Percentiles rank a stretch among this genome's conserved stretches.
These are phyloP conservation scores for Neodon shergylaensis DNA, from an alignment of 2,113 vertebrate species.

Conservation along the genomic window DNA sequence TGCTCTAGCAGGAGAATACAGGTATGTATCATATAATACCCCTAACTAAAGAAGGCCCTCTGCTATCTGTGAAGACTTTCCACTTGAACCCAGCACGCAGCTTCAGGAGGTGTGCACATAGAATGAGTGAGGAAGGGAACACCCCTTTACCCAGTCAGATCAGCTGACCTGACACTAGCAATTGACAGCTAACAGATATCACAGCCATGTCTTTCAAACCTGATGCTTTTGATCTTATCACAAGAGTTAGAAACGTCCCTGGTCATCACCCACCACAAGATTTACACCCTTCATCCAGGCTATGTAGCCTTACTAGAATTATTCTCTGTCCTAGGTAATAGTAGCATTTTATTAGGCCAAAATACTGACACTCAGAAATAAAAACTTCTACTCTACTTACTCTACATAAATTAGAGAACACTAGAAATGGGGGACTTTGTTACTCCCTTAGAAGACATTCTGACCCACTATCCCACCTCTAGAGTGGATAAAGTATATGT, in stretches of 20 bases:
- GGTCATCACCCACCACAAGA: background rate
- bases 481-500: background rate
- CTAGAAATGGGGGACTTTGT: background rate
- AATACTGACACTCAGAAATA: background rate
- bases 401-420: background rate
- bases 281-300: background rate
- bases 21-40: background rate
- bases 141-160: background rate
- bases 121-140: background rate
- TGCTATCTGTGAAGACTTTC: background rate
- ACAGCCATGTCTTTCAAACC: background rate
- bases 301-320: background rate
- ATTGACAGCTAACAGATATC: background rate
- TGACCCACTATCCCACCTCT: background rate
- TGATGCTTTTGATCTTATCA: slow-evolving; percentile 15
- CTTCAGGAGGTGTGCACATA: too few relatives aligned
- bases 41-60: background rate
- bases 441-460: background rate
- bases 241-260: background rate
- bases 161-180: background rate
- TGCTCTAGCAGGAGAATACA: background rate
- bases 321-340: background rate
- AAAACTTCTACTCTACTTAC: background rate
- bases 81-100: background rate
- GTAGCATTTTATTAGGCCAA: background rate